These are phyloP conservation scores for Salvelinus fontinalis DNA, from an alignment of 2,113 vertebrate genomes.

Conservation along the genomic window DNA sequence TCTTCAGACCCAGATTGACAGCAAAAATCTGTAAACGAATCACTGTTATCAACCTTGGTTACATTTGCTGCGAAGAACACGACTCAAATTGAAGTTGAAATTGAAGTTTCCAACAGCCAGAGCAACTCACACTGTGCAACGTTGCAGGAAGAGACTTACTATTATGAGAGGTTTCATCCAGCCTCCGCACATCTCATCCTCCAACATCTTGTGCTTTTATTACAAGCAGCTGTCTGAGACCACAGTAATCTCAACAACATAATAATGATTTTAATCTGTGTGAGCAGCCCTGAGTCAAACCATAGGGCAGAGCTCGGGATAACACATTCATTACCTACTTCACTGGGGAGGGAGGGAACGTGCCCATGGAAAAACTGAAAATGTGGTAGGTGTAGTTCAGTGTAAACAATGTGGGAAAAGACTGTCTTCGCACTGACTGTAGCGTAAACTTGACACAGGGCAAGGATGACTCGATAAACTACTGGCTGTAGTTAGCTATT, in stretches of 20 bases:
- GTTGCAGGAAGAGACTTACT: not conserved
- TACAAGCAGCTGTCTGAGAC: not conserved
- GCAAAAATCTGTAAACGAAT: too few species aligned
- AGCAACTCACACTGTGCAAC: not conserved
- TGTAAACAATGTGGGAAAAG: not conserved
- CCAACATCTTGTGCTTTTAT: conserved; percentile 7
- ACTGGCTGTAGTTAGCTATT: too few species aligned
- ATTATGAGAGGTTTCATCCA: not conserved
- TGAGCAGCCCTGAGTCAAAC: not conserved
- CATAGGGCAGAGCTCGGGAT: not conserved
- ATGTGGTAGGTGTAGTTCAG: not conserved
- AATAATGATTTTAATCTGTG: not conserved
- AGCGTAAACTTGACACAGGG: too few species aligned
- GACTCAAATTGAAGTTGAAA: too few species aligned
- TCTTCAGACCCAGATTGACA: too few species aligned
- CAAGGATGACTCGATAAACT: too few species aligned
- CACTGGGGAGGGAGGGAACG: not conserved
- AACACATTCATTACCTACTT: not conserved
- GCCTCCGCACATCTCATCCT: not conserved
- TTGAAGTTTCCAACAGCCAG: not conserved
- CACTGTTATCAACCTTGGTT: too few species aligned
- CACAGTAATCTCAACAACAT: not conserved
- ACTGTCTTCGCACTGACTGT: not conserved
- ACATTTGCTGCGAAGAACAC: too few species aligned
- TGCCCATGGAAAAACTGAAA: not conserved